These are phyloP conservation scores for Irena cyanogastra DNA, from an alignment of 2,113 vertebrate genomes.

Conservation along the genomic window DNA sequence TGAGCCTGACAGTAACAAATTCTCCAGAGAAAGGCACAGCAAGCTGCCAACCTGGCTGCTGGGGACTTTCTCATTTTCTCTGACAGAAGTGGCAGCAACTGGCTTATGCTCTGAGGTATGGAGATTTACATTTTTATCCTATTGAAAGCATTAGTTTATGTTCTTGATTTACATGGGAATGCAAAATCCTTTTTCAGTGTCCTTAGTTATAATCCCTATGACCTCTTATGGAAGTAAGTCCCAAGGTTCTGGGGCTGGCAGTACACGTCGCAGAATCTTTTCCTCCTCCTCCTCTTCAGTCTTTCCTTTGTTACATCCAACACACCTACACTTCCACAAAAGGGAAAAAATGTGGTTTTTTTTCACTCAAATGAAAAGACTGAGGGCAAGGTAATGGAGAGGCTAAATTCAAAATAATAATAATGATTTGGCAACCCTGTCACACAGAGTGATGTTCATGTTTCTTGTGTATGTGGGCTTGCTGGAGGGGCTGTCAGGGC, in stretches of 20 bases:
- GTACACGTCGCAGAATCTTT: neutral
- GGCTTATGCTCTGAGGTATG: neutral
- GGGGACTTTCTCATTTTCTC: neutral
- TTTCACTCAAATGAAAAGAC: neutral
- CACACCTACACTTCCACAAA: neutral
- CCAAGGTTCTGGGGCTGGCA: fast-evolving
- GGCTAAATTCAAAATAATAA: neutral
- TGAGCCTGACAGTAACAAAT: neutral
- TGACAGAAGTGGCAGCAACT: neutral
- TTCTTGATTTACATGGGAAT: neutral
- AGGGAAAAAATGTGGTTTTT: neutral
- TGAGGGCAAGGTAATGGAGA: neutral
- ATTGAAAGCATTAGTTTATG: neutral
- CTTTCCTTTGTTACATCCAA: neutral
- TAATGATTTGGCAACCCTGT: neutral
- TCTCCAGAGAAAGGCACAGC: neutral
- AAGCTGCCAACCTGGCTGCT: fast-evolving
- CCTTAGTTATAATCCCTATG: neutral
- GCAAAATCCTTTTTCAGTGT: neutral
- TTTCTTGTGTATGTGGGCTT: neutral
- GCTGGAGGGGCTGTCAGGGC: neutral
- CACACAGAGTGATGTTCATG: neutral
- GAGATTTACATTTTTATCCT: neutral
- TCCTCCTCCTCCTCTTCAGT: neutral
- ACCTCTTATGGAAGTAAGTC: neutral